Evolutionary conservation across 2,888 invertebrate species (phyloP).

Genomic region (Phrixothrix hirtus): DNA sequence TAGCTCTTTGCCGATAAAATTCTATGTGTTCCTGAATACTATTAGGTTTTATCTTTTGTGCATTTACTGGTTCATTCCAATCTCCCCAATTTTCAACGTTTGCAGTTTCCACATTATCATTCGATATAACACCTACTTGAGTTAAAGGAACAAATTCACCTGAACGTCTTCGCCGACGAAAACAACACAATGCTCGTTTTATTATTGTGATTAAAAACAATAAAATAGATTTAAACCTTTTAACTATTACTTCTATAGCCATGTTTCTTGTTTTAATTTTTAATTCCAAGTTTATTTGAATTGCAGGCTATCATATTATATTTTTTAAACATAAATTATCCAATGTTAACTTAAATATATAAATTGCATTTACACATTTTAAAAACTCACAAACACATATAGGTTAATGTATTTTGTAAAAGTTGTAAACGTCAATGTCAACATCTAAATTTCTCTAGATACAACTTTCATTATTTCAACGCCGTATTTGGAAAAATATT

Average conservation of each 20-base stretch:
- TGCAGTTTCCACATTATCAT: constrained; percentile 38
- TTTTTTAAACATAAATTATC: too few species aligned
- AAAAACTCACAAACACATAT: too few species aligned
- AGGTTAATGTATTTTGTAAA: too few species aligned
- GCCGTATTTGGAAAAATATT: too few species aligned
- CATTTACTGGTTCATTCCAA: constrained; percentile 63
- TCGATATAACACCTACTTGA: constrained; percentile 60
- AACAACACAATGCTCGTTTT: constrained; percentile 65
- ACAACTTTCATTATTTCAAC: neutral
- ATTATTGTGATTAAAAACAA: constrained; percentile 60
- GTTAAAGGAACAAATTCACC: constrained; percentile 62
- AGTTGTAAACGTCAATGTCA: constrained; percentile 2
- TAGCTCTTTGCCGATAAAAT: constrained; percentile 61
- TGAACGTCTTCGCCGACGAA: constrained; percentile 60
- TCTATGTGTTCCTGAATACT: constrained; percentile 68
- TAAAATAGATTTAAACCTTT: constrained; percentile 62
- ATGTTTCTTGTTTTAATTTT: too few species aligned
- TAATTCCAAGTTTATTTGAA: too few species aligned
- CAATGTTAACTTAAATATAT: too few species aligned
- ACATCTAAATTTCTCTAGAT: neutral
- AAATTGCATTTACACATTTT: too few species aligned
- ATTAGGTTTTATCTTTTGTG: constrained; percentile 49
- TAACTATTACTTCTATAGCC: constrained; percentile 35
- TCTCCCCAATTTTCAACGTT: constrained; percentile 62
- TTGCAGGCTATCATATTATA: neutral